Conservation (phyloP, 2,797 vertebrate genomes). For the Agapornis canus region DNA sequence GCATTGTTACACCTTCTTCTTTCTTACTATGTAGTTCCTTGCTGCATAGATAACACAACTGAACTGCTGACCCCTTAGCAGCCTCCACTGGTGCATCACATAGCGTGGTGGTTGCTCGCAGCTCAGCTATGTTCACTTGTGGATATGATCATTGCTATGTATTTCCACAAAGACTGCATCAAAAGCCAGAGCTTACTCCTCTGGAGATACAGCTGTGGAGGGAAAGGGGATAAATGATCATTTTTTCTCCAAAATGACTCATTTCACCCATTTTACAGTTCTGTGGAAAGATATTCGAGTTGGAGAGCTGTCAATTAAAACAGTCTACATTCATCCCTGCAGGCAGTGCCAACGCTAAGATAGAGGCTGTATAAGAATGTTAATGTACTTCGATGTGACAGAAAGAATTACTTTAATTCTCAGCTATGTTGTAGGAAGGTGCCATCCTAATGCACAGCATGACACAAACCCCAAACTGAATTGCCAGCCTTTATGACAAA, state of each 20-base stretch:
- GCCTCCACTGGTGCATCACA: accelerated
- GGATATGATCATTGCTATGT: not conserved
- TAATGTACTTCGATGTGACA: not conserved
- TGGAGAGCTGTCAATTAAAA: not conserved
- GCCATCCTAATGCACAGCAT: not conserved
- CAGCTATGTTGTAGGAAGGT: not conserved
- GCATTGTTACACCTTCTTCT: not conserved
- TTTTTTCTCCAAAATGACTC: not conserved
- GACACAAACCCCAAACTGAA: not conserved
- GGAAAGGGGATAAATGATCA: not conserved
- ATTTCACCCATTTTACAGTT: not conserved
- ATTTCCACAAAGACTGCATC: not conserved
- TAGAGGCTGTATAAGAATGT: not conserved
- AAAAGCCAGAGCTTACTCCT: not conserved
- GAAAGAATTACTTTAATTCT: not conserved
- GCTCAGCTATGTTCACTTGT: not conserved
- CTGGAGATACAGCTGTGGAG: not conserved
- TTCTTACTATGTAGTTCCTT: not conserved
- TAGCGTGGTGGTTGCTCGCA: accelerated
- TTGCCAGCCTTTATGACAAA: not conserved
- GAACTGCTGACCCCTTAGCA: not conserved
- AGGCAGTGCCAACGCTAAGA: not conserved
- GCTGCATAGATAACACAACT: not conserved
- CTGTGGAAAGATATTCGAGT: not conserved
- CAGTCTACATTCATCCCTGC: not conserved